Evolutionary conservation across 2,113 vertebrate genomes (phyloP), one percentile per base, ranked within the genome.

Genomic region (Platysteira castanea): DNA sequence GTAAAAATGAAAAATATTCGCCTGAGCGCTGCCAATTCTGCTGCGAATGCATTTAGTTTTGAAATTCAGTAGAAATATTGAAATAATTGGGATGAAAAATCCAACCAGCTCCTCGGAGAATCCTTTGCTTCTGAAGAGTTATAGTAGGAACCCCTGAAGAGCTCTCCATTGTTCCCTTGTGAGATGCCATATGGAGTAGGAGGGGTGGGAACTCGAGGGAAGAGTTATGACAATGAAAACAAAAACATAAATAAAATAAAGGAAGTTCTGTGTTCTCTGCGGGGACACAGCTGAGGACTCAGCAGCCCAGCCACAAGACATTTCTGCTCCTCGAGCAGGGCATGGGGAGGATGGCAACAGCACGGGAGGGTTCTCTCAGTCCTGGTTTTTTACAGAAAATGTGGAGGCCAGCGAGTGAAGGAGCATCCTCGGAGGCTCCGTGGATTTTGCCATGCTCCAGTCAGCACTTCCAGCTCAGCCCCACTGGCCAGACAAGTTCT

Each of bases 111-210:
- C 95, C 95, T 93, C 15, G 1, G 95, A 93, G 96, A 85, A 88
- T 30, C 61, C 71, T 93, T 63, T 77, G 71, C 92, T 93, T 94
- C 95, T 93, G 92, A 93, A 88, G 90, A 95, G 90, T 92, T 92
- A 42, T 42, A 39, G 85, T 22, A 41, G 82, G 77, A 94, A 86
- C 96, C 96, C 96, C 96, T 57, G 90, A 96, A 80, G 96, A 94
- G 94, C 85, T 77, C 79, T 8, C 96, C 15, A 96, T 97, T 97
- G 96, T 96, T 97, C 96, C 96, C 96, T 24, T 68, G 94, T 54
- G 92, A 97, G 95, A 92, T 97, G 96, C 96, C 96, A 96, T 93
- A 97, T 96, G 96, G 96, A 96, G 94, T 76, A 93, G 95, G 95
- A 96, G 95, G 96, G 92, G 59, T 96, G 93, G 94, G 89, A 96